Evolutionary conservation across 1,140 invertebrate species (phyloP).

Genomic region (Sinella curviseta): DNA sequence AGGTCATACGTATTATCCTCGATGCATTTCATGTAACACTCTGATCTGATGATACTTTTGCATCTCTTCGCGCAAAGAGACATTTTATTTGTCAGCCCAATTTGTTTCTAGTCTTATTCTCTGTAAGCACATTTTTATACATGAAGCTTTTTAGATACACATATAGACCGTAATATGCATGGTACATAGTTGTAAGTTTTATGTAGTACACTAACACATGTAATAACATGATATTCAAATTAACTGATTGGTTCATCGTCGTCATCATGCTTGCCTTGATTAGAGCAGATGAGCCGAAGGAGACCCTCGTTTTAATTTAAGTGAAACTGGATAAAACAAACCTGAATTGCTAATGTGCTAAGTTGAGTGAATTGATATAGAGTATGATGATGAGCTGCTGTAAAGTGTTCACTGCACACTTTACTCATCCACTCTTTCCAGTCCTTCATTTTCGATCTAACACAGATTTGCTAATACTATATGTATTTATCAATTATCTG

Average conservation of each 20-base stretch:
- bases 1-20: too few relatives aligned
- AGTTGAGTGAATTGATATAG: neutral
- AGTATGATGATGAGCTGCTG: neutral
- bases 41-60: too few relatives aligned
- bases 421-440: neutral
- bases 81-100: too few relatives aligned
- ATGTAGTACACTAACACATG: too few relatives aligned
- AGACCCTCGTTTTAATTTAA: neutral
- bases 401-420: neutral
- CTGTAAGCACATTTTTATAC: too few relatives aligned
- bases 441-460: neutral
- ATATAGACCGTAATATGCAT: too few relatives aligned
- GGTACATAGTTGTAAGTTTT: too few relatives aligned
- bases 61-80: too few relatives aligned
- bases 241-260: neutral
- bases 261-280: neutral
- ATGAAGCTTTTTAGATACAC: too few relatives aligned
- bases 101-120: too few relatives aligned
- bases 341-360: neutral
- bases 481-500: neutral
- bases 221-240: neutral
- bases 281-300: neutral
- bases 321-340: neutral
- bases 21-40: too few relatives aligned
- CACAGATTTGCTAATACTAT: too few relatives aligned